Evolutionary conservation across 2,113 vertebrate species (phyloP).

Genomic region (Nibea coibor): DNA sequence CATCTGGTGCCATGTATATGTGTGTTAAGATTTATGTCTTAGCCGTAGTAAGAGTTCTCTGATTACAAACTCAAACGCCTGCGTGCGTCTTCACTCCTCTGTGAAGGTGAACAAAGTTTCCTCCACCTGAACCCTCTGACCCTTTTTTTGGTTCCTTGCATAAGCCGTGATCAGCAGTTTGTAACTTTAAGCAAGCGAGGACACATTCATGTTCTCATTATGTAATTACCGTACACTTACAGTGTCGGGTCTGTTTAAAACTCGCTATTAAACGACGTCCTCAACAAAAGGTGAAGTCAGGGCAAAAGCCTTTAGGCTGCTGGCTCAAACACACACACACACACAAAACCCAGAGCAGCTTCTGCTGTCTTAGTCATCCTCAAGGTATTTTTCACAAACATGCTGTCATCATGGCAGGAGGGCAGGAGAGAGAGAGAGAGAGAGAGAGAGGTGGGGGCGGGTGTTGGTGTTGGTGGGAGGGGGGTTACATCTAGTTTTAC

Average conservation of each 20-base stretch:
- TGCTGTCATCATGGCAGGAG: slow-evolving; percentile 45
- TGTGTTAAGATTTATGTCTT: too few species aligned
- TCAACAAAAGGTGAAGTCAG: slow-evolving; percentile 46
- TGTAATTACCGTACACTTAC: background rate
- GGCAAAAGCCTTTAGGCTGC: background rate
- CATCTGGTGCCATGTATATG: too few species aligned
- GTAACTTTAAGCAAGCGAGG: slow-evolving; percentile 4
- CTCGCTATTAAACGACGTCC: slow-evolving; percentile 2
- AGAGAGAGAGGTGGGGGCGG: background rate
- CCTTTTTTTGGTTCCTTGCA: background rate
- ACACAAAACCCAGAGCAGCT: slow-evolving; percentile 18
- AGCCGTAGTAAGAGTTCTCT: too few species aligned
- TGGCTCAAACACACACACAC: slow-evolving; percentile 16
- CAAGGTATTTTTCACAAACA: slow-evolving; percentile 67
- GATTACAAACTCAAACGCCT: background rate
- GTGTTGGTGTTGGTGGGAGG: background rate
- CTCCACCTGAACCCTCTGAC: too few species aligned
- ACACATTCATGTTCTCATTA: slow-evolving; percentile 17
- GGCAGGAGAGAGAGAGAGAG: slow-evolving; percentile 10
- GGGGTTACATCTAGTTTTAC: slow-evolving; percentile 59
- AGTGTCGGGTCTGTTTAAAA: background rate
- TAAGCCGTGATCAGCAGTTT: background rate
- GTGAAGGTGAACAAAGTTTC: background rate
- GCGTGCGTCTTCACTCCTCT: background rate
- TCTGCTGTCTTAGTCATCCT: slow-evolving; percentile 54